A percentile compares a stretch with the other conserved stretches of the same genome.
These are phyloP conservation scores for Ancistrus triradiatus DNA, from an alignment of 2,113 vertebrate genomes.

Conservation along the genomic window DNA sequence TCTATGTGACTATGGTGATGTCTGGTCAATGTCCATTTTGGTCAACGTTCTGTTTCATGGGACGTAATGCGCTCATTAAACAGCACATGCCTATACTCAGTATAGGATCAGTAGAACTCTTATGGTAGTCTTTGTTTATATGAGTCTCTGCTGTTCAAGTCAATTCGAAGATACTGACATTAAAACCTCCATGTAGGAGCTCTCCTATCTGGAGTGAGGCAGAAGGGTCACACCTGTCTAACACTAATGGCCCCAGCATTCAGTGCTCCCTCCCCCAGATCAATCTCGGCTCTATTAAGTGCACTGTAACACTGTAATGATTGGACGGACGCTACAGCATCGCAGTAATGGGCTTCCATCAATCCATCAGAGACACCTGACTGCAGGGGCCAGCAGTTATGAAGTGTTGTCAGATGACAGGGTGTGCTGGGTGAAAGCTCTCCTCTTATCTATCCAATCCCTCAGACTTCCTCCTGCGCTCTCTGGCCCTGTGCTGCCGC, in stretches of 20 bases:
- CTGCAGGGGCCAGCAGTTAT: conserved; percentile 66
- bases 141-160: too few species aligned
- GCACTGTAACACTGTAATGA: conserved; percentile 67
- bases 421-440: conserved; percentile 54
- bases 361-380: conserved; percentile 72
- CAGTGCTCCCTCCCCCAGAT: conserved; percentile 61
- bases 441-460: conserved; percentile 30
- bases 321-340: conserved; percentile 68
- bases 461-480: conserved; percentile 14
- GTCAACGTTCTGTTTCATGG: too few species aligned
- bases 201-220: conserved; percentile 47
- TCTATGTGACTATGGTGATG: too few species aligned
- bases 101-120: too few species aligned
- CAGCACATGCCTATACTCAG: too few species aligned
- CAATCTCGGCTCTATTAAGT: conserved; percentile 75
- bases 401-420: conserved; percentile 70
- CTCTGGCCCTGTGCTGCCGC: conserved; percentile 1
- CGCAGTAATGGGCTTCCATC: conserved; percentile 73
- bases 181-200: conserved; percentile 8
- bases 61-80: too few species aligned
- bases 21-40: too few species aligned
- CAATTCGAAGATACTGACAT: neutral
- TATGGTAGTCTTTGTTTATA: too few species aligned
- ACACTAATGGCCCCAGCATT: conserved; percentile 57
- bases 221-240: conserved; percentile 66